Evolutionary conservation across 2,113 vertebrate genomes (phyloP).

Genomic region (Fukomys damarensis): DNA sequence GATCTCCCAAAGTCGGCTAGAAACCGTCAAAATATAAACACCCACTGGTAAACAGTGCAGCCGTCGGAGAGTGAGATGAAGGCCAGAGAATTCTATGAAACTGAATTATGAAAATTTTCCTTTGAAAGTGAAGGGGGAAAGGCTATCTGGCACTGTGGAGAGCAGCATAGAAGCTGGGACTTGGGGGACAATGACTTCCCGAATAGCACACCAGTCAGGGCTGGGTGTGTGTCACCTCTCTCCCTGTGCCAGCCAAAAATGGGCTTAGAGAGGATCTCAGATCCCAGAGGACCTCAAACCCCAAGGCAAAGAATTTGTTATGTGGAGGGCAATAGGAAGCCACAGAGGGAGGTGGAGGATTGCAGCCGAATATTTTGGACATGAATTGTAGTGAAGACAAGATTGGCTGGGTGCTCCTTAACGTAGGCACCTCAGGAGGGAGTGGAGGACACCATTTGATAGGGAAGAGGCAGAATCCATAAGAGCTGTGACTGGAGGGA

Average conservation of each 20-base stretch:
- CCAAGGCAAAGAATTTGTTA: not conserved
- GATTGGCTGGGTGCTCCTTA: too few relatives aligned
- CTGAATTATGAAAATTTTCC: constrained; percentile 35
- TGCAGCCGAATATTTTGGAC: not conserved
- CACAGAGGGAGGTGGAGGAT: too few relatives aligned
- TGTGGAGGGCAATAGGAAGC: not conserved
- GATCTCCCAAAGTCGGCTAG: constrained; percentile 54
- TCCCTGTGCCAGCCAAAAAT: not conserved
- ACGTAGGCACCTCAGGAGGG: not conserved
- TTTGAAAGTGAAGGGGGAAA: not conserved
- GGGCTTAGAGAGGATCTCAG: not conserved
- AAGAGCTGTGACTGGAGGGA: not conserved
- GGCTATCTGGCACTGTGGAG: not conserved
- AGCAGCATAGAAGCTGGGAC: too few relatives aligned
- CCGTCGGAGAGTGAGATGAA: not conserved
- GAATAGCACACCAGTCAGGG: not conserved
- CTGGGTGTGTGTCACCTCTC: not conserved
- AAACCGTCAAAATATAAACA: constrained; percentile 79
- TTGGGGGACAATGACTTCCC: not conserved
- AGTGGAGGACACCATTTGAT: rapidly evolving
- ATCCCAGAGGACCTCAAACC: not conserved
- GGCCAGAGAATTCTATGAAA: not conserved
- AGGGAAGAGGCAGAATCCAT: not conserved
- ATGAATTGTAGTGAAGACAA: not conserved
- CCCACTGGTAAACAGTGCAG: constrained; percentile 56